Conservation (phyloP, 1,140 invertebrate genomes). For the Cephus cinctus region DNA sequence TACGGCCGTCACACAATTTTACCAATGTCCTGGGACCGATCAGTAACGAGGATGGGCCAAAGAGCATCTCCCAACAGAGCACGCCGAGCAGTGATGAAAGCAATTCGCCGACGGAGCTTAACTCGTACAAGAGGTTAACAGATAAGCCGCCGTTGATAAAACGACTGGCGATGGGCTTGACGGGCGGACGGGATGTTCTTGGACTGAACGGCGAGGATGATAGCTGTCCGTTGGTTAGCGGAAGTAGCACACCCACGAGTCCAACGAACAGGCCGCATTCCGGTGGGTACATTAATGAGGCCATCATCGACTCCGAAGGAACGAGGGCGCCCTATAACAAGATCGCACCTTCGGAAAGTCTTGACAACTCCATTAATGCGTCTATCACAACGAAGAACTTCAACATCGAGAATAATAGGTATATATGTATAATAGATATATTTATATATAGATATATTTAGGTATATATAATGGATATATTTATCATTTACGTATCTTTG, state of each 20-base stretch:
- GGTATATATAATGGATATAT: no score
- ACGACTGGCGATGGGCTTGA: slow-evolving; percentile 70
- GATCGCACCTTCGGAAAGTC: slow-evolving; percentile 47
- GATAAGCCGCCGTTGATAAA: slow-evolving; percentile 84
- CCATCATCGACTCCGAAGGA: slow-evolving; percentile 55
- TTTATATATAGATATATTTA: slow-evolving; percentile 6
- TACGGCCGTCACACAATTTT: slow-evolving; percentile 55
- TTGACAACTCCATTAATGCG: slow-evolving; percentile 55
- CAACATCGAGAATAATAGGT: slow-evolving; percentile 59
- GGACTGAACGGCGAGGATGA: slow-evolving; percentile 57
- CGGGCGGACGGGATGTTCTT: slow-evolving; percentile 49
- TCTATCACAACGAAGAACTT: slow-evolving; percentile 56
- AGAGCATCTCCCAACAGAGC: slow-evolving; percentile 59
- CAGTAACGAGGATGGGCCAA: slow-evolving; percentile 46
- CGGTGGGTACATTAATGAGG: slow-evolving; percentile 77
- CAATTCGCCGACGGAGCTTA: slow-evolving; percentile 84
- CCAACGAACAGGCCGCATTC: slow-evolving; percentile 64
- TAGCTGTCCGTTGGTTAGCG: slow-evolving; percentile 62
- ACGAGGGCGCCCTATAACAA: slow-evolving; percentile 49
- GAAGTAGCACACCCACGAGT: slow-evolving; percentile 57
- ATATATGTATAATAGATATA: slow-evolving; percentile 2
- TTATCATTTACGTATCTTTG: no score
- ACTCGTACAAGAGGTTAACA: slow-evolving; percentile 76
- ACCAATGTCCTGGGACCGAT: slow-evolving; percentile 52
- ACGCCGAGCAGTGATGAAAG: slow-evolving; percentile 82